Conservation (phyloP, 2,888 invertebrate genomes). For the Pasiphila rectangulata region DNA sequence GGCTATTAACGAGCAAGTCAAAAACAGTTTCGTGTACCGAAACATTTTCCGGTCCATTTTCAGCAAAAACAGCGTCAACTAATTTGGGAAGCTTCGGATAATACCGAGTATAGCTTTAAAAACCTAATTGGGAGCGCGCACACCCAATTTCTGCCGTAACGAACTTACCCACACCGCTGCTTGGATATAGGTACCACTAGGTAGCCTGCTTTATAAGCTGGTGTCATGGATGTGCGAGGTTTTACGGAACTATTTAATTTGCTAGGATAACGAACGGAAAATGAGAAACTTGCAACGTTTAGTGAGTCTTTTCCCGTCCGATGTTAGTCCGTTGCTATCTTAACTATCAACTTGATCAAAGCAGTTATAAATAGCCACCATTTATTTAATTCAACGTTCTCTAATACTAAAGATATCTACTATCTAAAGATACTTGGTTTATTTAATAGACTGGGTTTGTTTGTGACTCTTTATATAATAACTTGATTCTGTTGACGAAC, state of each 20-base stretch:
- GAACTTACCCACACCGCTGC: slow-evolving; percentile 23
- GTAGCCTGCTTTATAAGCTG: slow-evolving; percentile 12
- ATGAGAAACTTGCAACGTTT: too few relatives aligned
- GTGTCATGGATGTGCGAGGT: slow-evolving; percentile 14
- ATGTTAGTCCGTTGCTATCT: too few relatives aligned
- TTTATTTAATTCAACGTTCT: too few relatives aligned
- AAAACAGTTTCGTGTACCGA: not conserved
- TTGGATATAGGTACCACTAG: slow-evolving; percentile 2
- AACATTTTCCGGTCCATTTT: slow-evolving; percentile 18
- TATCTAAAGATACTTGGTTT: too few relatives aligned
- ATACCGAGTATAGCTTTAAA: slow-evolving; percentile 24
- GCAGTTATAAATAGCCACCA: too few relatives aligned
- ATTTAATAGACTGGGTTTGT: too few relatives aligned
- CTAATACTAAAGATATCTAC: too few relatives aligned
- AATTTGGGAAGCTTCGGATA: slow-evolving; percentile 22
- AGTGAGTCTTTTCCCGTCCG: too few relatives aligned
- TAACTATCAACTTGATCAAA: too few relatives aligned
- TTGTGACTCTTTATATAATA: too few relatives aligned
- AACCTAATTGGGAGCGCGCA: slow-evolving; percentile 22
- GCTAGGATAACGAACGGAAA: not conserved
- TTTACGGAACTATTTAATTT: slow-evolving; percentile 8
- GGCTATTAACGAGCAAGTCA: not conserved
- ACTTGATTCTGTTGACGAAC: too few relatives aligned
- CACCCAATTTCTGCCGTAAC: slow-evolving; percentile 26
- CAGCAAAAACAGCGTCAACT: slow-evolving; percentile 13